phyloP scores from a whole-genome alignment of 2,888 invertebrate genomes.

The Cryptus armator region DNA sequence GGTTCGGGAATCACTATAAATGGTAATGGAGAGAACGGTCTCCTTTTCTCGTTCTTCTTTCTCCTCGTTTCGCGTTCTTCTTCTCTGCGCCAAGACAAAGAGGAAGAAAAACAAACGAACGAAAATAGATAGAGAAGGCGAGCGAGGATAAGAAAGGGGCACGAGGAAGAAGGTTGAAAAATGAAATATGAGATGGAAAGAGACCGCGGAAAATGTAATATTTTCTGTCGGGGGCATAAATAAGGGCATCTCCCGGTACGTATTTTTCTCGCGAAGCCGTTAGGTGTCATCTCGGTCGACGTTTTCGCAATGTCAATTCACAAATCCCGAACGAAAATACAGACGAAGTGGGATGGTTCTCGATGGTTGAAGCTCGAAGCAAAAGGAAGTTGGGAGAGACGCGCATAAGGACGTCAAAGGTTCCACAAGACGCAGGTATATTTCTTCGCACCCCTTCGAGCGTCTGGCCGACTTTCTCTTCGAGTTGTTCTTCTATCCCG shows the following conservation, averaged over 20 bases:
- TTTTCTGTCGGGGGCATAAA: constrained; percentile 79
- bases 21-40: constrained; percentile 82
- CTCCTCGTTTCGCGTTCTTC: constrained; percentile 51
- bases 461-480: constrained; percentile 38
- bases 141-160: constrained; percentile 43
- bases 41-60: constrained; percentile 58
- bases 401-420: constrained; percentile 55
- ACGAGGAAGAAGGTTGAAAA: constrained; percentile 58
- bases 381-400: constrained; percentile 17
- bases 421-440: constrained; percentile 13
- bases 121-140: constrained; percentile 47
- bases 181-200: constrained; percentile 57
- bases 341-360: neutral
- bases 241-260: constrained; percentile 70
- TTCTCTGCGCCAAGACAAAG: constrained; percentile 41
- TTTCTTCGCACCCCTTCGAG: constrained; percentile 40
- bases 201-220: constrained; percentile 80
- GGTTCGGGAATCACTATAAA: constrained; percentile 84
- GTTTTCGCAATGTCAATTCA: constrained; percentile 43
- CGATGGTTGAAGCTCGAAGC: constrained; percentile 1
- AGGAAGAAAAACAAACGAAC: constrained; percentile 60
- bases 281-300: constrained; percentile 19
- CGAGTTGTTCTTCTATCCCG: constrained; percentile 30
- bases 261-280: constrained; percentile 3
- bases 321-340: constrained; percentile 26